Percentiles rank a stretch among this genome's conserved stretches.
Conservation (phyloP, 2,888 invertebrate species). For the Lumbricus terrestris region DNA sequence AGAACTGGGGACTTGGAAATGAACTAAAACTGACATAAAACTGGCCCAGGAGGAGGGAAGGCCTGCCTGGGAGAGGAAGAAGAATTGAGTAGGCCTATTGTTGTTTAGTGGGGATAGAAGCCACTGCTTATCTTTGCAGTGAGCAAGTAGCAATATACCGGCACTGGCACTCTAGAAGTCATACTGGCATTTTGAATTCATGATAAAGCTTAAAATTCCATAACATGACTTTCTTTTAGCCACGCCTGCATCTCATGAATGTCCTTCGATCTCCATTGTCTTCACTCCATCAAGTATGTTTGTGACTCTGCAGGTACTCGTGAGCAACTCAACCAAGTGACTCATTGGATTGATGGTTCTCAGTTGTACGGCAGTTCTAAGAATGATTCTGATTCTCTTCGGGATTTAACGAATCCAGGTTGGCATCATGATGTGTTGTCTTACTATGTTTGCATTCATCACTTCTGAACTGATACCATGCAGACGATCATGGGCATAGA, state of each 20-base stretch:
- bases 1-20: too few relatives aligned
- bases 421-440: not conserved
- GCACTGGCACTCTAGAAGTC: too few relatives aligned
- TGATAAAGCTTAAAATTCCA: not conserved
- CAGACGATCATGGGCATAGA: not conserved
- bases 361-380: conserved; percentile 39
- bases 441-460: not conserved
- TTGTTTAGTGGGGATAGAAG: too few relatives aligned
- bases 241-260: not conserved
- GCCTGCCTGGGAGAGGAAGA: too few relatives aligned
- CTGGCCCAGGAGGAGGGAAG: too few relatives aligned
- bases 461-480: not conserved
- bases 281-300: not conserved
- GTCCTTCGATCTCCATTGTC: not conserved
- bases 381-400: conserved; percentile 27
- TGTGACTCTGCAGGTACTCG: conserved; percentile 62
- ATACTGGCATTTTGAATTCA: not conserved
- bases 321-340: conserved; percentile 76
- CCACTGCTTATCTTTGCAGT: too few relatives aligned
- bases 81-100: too few relatives aligned
- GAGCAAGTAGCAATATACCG: too few relatives aligned
- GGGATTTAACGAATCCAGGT: conserved; percentile 27
- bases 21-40: too few relatives aligned
- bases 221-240: not conserved
- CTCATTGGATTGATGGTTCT: conserved; percentile 79